Evolutionary conservation across 2,797 vertebrate species (phyloP).

Genomic region (Meriones psammophilus): DNA sequence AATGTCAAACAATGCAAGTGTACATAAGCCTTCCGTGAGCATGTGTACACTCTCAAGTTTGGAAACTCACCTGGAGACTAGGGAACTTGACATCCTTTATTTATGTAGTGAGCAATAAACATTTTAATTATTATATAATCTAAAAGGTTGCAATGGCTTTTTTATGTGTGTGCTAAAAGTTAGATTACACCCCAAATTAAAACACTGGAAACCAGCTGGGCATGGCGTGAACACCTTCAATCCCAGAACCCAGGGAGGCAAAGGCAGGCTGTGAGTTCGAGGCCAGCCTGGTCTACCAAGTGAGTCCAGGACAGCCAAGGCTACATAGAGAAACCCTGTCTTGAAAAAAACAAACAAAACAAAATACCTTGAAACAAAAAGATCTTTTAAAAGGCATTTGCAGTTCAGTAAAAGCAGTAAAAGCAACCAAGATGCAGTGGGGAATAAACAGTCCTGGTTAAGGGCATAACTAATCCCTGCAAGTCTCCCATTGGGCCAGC

Average conservation of each 20-base stretch:
- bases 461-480: not conserved
- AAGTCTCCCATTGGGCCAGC: not conserved
- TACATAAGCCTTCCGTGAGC: not conserved
- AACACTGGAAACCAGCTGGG: not conserved
- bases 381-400: not conserved
- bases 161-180: slow-evolving; percentile 24
- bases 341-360: too few relatives aligned
- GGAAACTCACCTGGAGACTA: not conserved
- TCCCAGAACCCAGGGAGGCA: too few relatives aligned
- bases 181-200: slow-evolving; percentile 36
- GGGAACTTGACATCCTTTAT: not conserved
- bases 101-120: not conserved
- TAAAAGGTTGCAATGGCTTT: not conserved
- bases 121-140: not conserved
- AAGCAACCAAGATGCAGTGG: not conserved
- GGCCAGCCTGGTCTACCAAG: too few relatives aligned
- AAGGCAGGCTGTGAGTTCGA: too few relatives aligned
- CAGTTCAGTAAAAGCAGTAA: not conserved
- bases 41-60: not conserved
- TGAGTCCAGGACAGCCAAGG: too few relatives aligned
- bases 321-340: too few relatives aligned
- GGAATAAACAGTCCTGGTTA: not conserved
- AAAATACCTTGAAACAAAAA: not conserved
- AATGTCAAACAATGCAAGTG: not conserved
- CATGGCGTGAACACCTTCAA: too few relatives aligned